Conservation (phyloP, 53 echinoderm and acorn worm species). For the Holothuria leucospilota region DNA sequence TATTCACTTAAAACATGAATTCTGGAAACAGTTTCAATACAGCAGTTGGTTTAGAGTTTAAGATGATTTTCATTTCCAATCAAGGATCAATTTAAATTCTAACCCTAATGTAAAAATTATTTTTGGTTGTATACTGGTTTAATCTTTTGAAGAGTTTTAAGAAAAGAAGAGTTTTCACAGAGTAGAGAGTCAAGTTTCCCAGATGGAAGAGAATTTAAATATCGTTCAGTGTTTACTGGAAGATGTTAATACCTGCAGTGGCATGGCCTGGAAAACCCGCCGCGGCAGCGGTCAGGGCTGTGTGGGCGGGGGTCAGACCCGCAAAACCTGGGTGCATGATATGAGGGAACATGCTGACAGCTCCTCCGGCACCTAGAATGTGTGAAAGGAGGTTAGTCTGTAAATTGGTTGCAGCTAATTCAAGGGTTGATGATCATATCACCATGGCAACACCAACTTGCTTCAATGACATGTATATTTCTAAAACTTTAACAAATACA, state of each 20-base stretch:
- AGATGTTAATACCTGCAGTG: constrained; percentile 45
- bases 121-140: too few species aligned
- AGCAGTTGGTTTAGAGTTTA: too few species aligned
- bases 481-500: too few species aligned
- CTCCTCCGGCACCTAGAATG: constrained; percentile 38
- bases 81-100: too few species aligned
- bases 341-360: constrained; percentile 53
- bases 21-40: too few species aligned
- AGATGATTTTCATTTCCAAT: too few species aligned
- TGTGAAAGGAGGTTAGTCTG: constrained; percentile 37
- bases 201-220: constrained; percentile 27
- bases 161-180: constrained; percentile 16
- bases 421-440: constrained; percentile 35
- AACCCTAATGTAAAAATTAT: too few species aligned
- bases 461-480: too few species aligned
- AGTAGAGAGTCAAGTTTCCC: constrained; percentile 8
- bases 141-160: background rate
- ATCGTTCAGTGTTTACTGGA: constrained; percentile 20
- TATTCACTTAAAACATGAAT: too few species aligned
- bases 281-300: constrained; percentile 40
- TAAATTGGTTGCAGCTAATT: constrained; percentile 32
- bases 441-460: background rate
- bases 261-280: constrained; percentile 61
- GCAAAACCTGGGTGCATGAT: constrained; percentile 45
- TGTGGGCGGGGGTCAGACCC: constrained; percentile 59